A percentile compares a stretch with the other conserved stretches of the same genome.
phyloP scores from a whole-genome alignment of 1,140 invertebrate species.

The Hypothenemus hampei region DNA sequence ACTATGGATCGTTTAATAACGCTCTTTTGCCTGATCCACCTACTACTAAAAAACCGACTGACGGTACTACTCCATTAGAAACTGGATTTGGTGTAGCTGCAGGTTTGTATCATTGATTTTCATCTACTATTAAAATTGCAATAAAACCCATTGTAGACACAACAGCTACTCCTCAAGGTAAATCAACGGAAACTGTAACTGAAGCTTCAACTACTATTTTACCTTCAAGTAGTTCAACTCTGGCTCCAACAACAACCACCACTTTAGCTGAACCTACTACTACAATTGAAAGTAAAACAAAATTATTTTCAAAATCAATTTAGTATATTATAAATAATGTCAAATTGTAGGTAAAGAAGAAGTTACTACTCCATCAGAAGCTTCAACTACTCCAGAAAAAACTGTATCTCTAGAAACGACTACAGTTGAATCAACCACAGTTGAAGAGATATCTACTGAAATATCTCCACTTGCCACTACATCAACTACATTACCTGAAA shows the following conservation, averaged over 20 bases:
- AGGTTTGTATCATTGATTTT: not conserved
- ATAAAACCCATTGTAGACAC: not conserved
- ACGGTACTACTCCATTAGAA: conserved; percentile 20
- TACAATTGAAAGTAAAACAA: not conserved
- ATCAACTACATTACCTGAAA: too few relatives aligned
- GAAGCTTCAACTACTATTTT: not conserved
- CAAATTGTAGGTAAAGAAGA: not conserved
- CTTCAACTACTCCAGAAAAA: conserved; percentile 1
- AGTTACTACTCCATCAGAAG: conserved; percentile 8
- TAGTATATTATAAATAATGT: not conserved
- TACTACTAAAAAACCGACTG: conserved; percentile 34
- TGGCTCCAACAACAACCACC: not conserved
- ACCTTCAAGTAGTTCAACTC: not conserved
- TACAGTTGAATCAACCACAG: conserved; percentile 8
- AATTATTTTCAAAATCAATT: not conserved
- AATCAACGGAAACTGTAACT: not conserved
- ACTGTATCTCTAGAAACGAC: conserved; percentile 1
- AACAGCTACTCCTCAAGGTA: not conserved
- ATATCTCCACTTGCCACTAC: too few relatives aligned
- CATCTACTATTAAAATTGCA: not conserved
- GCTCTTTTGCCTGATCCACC: conserved; percentile 37
- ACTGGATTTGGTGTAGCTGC: conserved; percentile 8
- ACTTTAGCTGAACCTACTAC: not conserved
- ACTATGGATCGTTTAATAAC: conserved; percentile 50
- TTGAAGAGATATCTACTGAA: conserved; percentile 17